Conservation (phyloP, 2,113 vertebrate species). For the Micronycteris hirsuta region DNA sequence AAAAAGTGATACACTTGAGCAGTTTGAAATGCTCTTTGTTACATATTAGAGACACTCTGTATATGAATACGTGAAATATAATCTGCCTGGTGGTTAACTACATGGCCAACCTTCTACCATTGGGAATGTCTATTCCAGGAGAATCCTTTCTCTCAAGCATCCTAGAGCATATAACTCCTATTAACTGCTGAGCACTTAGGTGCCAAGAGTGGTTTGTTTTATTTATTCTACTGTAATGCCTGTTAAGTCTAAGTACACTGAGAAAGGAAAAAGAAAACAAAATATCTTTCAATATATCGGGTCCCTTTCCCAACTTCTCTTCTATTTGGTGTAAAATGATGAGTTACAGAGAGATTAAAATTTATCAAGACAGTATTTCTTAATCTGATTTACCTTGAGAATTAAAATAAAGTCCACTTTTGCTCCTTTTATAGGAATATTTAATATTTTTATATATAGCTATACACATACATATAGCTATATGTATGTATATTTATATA, state of each 20-base stretch:
- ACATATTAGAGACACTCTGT: neutral
- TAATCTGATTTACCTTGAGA: neutral
- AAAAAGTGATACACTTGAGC: neutral
- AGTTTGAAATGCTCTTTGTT: neutral
- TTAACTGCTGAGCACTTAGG: neutral
- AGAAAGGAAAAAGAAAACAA: neutral
- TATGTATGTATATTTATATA: neutral
- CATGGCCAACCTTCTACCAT: neutral
- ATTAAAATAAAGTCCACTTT: neutral
- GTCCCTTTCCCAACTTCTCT: neutral
- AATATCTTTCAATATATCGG: neutral
- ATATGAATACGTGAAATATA: neutral
- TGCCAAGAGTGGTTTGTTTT: neutral
- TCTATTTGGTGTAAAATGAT: neutral
- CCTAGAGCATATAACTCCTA: neutral
- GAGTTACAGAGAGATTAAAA: neutral
- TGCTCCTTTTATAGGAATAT: neutral
- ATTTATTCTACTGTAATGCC: neutral
- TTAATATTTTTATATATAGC: neutral
- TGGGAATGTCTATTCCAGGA: neutral
- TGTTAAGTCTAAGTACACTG: neutral
- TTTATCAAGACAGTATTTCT: neutral
- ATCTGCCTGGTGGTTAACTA: neutral
- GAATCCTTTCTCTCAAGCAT: neutral
- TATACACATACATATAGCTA: neutral